Conservation (phyloP, 2,113 vertebrate species). For the Hemicordylus capensis region DNA sequence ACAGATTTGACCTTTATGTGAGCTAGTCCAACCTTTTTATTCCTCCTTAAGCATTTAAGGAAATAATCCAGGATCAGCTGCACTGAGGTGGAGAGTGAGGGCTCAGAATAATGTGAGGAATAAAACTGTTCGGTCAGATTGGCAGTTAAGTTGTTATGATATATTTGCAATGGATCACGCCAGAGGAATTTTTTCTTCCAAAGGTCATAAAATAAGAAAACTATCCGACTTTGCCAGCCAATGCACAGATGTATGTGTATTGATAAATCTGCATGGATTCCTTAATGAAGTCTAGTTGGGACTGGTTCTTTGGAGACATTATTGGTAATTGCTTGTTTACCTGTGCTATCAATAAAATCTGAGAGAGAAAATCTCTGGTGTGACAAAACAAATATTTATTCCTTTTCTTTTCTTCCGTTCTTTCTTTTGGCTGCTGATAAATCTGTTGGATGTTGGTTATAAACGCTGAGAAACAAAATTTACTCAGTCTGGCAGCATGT, state of each 20-base stretch:
- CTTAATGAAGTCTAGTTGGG: not conserved
- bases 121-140: not conserved
- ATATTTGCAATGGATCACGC: slow-evolving; percentile 1
- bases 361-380: not conserved
- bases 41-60: not conserved
- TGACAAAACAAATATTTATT: not conserved
- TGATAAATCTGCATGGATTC: not conserved
- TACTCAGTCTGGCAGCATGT: not conserved
- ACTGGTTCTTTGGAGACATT: not conserved
- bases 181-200: not conserved
- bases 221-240: not conserved
- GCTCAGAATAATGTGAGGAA: not conserved
- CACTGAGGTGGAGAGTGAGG: not conserved
- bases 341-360: not conserved
- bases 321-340: not conserved
- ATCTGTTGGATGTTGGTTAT: not conserved
- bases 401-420: no score
- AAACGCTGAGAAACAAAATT: not conserved
- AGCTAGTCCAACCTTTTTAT: not conserved
- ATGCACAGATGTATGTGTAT: not conserved
- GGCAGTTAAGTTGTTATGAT: not conserved
- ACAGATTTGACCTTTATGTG: not conserved
- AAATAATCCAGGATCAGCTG: not conserved
- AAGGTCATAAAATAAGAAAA: not conserved
- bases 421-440: not conserved